phyloP scores from a whole-genome alignment of 2,888 invertebrate species.

The Endomychus coccineus region DNA sequence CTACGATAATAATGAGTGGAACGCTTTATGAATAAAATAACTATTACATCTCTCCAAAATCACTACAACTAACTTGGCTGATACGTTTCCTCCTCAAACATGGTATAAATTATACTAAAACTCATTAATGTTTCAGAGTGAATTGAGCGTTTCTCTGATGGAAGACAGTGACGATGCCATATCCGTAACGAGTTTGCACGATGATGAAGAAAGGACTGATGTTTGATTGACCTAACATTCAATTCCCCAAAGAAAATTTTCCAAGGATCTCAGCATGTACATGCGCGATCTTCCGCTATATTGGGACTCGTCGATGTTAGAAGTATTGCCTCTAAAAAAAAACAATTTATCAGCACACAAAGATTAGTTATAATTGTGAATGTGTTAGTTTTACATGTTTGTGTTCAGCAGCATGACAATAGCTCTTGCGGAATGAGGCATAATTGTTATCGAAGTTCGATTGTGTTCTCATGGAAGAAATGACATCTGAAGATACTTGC shows the following conservation, averaged over 20 bases:
- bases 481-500: constrained; percentile 6
- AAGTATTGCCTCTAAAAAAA: constrained; percentile 34
- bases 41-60: too few species aligned
- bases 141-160: constrained; percentile 37
- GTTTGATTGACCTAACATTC: too few species aligned
- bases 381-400: constrained; percentile 19
- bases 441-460: constrained; percentile 27
- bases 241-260: too few species aligned
- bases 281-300: too few species aligned
- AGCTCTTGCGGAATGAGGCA: constrained; percentile 41
- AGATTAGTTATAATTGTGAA: constrained; percentile 21
- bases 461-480: constrained; percentile 18
- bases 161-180: constrained; percentile 32
- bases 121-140: constrained; percentile 35
- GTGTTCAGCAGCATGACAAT: constrained; percentile 39
- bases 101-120: too few species aligned
- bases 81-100: too few species aligned
- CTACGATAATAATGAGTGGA: too few species aligned
- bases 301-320: constrained; percentile 12
- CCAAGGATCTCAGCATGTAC: too few species aligned
- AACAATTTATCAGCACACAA: constrained; percentile 22
- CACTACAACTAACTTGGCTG: too few species aligned
- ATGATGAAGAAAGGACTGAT: too few species aligned
- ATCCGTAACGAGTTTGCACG: too few species aligned
- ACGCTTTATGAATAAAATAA: too few species aligned